Conservation (phyloP, 2,113 vertebrate genomes). For the Catharus minimus region DNA sequence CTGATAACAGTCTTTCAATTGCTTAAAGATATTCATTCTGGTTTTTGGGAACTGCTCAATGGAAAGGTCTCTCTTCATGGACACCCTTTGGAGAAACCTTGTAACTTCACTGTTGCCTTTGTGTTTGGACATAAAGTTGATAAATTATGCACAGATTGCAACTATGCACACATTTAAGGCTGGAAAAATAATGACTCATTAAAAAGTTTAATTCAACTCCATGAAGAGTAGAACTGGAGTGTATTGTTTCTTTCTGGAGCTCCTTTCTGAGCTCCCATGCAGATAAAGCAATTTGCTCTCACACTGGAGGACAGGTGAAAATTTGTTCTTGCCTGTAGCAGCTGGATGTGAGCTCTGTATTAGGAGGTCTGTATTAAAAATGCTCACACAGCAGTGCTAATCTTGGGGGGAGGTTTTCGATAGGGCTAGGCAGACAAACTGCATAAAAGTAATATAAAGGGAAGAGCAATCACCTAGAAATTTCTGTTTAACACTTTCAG, state of each 20-base stretch:
- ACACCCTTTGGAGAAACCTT: not conserved
- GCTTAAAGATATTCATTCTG: not conserved
- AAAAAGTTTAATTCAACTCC: not conserved
- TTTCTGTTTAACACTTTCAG: not conserved
- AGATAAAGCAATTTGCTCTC: conserved; percentile 36
- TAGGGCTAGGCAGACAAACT: not conserved
- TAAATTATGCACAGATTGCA: not conserved
- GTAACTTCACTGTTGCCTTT: not conserved
- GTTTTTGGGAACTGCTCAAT: not conserved
- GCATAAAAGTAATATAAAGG: not conserved
- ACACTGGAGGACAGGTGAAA: conserved; percentile 30
- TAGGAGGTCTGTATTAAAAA: not conserved
- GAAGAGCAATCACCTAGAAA: not conserved
- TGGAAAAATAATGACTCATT: not conserved
- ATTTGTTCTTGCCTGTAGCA: conserved; percentile 40
- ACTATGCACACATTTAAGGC: not conserved
- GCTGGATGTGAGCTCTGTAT: conserved; percentile 13
- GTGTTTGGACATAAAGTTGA: not conserved
- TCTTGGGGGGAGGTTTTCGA: not conserved
- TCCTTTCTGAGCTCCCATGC: conserved; percentile 17
- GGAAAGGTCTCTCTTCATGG: not conserved
- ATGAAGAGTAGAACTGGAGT: not conserved
- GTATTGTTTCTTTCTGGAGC: not conserved
- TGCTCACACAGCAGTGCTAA: not conserved
- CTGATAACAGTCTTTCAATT: not conserved